These are phyloP conservation scores for Rhinella marina DNA, from an alignment of 2,797 vertebrate species.

Conservation along the genomic window DNA sequence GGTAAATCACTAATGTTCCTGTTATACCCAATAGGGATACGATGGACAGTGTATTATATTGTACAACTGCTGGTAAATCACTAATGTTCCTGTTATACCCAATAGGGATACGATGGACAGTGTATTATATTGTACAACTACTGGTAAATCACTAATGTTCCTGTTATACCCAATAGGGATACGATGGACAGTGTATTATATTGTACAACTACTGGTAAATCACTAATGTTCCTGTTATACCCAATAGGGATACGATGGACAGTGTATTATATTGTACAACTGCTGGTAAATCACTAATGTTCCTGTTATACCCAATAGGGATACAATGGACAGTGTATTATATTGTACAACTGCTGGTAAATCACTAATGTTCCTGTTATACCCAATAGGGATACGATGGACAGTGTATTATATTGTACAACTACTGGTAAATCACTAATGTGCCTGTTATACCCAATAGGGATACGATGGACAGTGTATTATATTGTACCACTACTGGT, in stretches of 20 bases:
- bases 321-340: conserved; percentile 81
- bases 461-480: conserved; percentile 83
- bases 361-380: background rate
- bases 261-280: conserved; percentile 66
- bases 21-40: conserved; percentile 74
- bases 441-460: conserved; percentile 63
- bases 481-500: too few relatives aligned
- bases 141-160: background rate
- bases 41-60: conserved; percentile 77
- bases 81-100: background rate
- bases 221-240: background rate
- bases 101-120: conserved; percentile 84
- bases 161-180: conserved; percentile 70
- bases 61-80: background rate
- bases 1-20: background rate
- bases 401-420: conserved; percentile 69
- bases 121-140: conserved; percentile 56
- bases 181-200: conserved; percentile 79
- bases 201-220: background rate
- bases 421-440: background rate
- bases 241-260: conserved; percentile 82
- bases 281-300: background rate
- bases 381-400: conserved; percentile 80
- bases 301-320: conserved; percentile 67
- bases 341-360: background rate